A percentile compares a stretch with the other conserved stretches of the same genome.
Conservation (phyloP, 2,113 vertebrate species). For the Nansenia antarctica region DNA sequence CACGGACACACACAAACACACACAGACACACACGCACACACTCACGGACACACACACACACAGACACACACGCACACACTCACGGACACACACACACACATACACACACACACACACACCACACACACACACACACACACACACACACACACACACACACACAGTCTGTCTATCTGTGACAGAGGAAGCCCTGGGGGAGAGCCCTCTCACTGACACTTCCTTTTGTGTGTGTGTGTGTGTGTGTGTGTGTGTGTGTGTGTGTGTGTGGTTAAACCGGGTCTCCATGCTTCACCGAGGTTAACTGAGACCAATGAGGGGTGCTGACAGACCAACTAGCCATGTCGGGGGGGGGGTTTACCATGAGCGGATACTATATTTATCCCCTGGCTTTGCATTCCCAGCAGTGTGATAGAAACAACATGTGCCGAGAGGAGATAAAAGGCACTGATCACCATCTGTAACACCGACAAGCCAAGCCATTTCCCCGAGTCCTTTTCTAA, state of each 20-base stretch:
- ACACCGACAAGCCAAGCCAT: background rate
- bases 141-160: background rate
- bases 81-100: background rate
- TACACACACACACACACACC: background rate
- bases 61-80: background rate
- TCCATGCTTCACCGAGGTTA: background rate
- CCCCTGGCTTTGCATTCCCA: constrained; percentile 2
- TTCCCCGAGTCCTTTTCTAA: background rate
- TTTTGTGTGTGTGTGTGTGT: constrained; percentile 3
- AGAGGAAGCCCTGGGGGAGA: background rate
- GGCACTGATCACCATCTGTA: background rate
- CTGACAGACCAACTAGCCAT: background rate
- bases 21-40: background rate
- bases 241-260: background rate
- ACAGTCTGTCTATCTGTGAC: background rate
- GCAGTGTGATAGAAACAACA: background rate
- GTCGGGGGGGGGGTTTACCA: background rate
- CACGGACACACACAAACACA: background rate
- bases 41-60: too few relatives aligned
- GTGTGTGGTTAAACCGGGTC: background rate
- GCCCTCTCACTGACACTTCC: background rate
- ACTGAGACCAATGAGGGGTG: background rate
- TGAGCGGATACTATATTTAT: constrained; percentile 20
- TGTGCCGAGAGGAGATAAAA: background rate
- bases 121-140: background rate